Percentiles rank a stretch among this genome's conserved stretches.
Conservation (phyloP, 2,113 vertebrate genomes). For the Chloebia gouldiae region DNA sequence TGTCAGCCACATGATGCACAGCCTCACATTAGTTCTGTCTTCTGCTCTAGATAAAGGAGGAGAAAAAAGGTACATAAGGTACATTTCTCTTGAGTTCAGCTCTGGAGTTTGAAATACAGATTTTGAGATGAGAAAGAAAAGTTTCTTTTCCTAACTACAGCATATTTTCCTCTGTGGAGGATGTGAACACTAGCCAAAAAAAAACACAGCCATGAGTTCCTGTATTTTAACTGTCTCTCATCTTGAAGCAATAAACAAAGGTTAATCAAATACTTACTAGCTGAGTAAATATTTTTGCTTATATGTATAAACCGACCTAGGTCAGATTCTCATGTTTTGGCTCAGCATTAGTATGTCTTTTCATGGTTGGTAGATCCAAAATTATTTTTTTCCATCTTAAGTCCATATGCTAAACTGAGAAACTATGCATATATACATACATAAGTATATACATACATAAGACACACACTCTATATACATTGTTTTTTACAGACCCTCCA, state of each 20-base stretch:
- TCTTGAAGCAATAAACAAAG: slow-evolving; percentile 62
- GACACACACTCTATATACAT: not conserved
- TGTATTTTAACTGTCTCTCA: slow-evolving; percentile 54
- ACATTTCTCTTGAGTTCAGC: not conserved
- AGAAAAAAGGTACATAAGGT: not conserved
- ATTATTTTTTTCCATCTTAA: slow-evolving; percentile 31
- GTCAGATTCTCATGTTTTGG: slow-evolving; percentile 27
- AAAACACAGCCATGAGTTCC: slow-evolving; percentile 28
- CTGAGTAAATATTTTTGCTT: slow-evolving; percentile 52
- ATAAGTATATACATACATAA: not conserved
- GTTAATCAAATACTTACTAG: slow-evolving; percentile 60
- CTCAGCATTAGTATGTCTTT: not conserved
- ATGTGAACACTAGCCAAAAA: slow-evolving; percentile 47
- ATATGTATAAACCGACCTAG: slow-evolving; percentile 15
- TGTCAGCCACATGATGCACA: not conserved
- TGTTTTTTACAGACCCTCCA: not conserved
- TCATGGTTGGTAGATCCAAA: not conserved
- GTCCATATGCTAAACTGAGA: not conserved
- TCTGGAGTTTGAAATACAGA: not conserved
- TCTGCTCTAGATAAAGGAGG: not conserved
- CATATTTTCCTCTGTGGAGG: not conserved
- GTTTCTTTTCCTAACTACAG: not conserved
- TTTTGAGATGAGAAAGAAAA: slow-evolving; percentile 12
- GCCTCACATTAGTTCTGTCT: not conserved
- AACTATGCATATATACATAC: not conserved